These are phyloP conservation scores for Abrostola tripartita DNA, from an alignment of 2,888 invertebrate species.

Conservation along the genomic window DNA sequence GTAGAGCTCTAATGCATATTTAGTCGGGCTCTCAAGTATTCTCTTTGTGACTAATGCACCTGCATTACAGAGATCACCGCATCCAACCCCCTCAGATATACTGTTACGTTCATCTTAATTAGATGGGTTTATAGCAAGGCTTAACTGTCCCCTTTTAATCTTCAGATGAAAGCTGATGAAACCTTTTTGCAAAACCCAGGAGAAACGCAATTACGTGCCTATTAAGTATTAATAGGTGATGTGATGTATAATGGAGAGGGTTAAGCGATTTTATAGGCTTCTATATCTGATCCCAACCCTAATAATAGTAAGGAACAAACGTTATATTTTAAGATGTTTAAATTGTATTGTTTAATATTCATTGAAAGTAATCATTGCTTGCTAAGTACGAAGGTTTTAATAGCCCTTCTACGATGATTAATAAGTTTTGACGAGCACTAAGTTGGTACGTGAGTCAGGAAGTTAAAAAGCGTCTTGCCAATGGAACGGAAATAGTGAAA, in stretches of 20 bases:
- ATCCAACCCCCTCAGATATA: constrained; percentile 42
- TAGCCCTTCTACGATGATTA: constrained; percentile 36
- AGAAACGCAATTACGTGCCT: constrained; percentile 69
- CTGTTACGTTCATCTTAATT: constrained; percentile 63
- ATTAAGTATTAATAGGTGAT: constrained; percentile 73
- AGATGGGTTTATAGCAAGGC: constrained; percentile 60
- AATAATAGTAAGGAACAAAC: constrained; percentile 44
- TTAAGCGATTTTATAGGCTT: constrained; percentile 59
- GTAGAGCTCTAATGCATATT: constrained; percentile 51
- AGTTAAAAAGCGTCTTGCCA: constrained; percentile 61
- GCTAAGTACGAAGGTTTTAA: constrained; percentile 26
- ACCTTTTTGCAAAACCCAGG: constrained; percentile 57
- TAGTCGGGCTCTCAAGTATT: constrained; percentile 59
- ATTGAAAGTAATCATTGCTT: constrained; percentile 19
- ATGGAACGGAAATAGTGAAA: constrained; percentile 68
- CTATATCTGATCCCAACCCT: constrained; percentile 63
- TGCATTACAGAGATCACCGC: constrained; percentile 65
- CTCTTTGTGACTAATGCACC: constrained; percentile 69
- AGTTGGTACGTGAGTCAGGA: constrained; percentile 55
- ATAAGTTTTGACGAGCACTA: constrained; percentile 49
- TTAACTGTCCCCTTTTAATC: constrained; percentile 69
- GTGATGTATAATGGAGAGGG: constrained; percentile 66
- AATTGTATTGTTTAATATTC: constrained; percentile 46
- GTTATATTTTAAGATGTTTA: constrained; percentile 21
- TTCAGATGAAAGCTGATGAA: constrained; percentile 60